Evolutionary conservation across 2,888 invertebrate species (phyloP).

Genomic region (Seladonia tumulorum): DNA sequence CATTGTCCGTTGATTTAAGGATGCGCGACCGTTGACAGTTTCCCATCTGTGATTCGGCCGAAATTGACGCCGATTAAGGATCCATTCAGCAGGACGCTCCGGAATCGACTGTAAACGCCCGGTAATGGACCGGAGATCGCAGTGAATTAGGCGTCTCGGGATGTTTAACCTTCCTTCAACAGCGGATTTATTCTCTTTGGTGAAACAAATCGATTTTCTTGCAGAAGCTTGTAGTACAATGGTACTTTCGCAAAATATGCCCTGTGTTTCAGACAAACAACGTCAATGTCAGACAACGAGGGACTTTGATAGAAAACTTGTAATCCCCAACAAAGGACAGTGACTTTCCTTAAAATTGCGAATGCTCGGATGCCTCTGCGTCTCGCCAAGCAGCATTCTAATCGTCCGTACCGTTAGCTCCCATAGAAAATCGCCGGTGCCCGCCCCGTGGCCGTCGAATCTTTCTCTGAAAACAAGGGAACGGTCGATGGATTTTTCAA

Average conservation of each 20-base stretch:
- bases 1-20: slow-evolving; percentile 73
- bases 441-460: slow-evolving; percentile 30
- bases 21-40: slow-evolving; percentile 61
- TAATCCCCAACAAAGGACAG: not conserved
- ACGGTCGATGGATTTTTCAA: slow-evolving; percentile 76
- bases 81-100: slow-evolving; percentile 21
- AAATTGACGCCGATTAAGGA: slow-evolving; percentile 68
- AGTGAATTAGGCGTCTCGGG: slow-evolving; percentile 55
- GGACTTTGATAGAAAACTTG: not conserved
- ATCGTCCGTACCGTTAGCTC: slow-evolving; percentile 47
- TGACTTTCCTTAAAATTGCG: not conserved
- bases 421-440: not conserved
- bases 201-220: not conserved
- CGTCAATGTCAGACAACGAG: not conserved
- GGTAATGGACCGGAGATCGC: slow-evolving; percentile 47
- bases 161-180: slow-evolving; percentile 26
- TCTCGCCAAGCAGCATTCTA: not conserved
- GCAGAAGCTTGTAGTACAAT: not conserved
- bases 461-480: slow-evolving; percentile 65
- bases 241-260: no score
- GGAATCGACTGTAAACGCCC: slow-evolving; percentile 34
- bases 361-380: not conserved
- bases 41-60: slow-evolving; percentile 69
- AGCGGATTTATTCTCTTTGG: not conserved
- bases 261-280: not conserved